Evolutionary conservation across 2,888 invertebrate species (phyloP).

Genomic region (Elaeidobius kamerunicus): DNA sequence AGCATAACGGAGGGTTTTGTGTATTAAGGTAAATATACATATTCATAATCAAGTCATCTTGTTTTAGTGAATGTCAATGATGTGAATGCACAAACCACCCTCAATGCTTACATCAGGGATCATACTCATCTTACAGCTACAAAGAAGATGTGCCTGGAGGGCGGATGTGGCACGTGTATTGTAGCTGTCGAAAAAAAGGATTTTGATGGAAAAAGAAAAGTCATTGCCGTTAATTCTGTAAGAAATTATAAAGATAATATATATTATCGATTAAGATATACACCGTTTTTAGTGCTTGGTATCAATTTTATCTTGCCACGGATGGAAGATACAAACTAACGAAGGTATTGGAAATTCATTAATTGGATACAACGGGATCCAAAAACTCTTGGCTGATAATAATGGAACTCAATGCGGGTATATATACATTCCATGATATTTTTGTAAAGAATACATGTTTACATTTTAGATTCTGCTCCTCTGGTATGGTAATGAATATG

Average conservation of each 20-base stretch:
- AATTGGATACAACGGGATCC: conserved; percentile 51
- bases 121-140: conserved; percentile 63
- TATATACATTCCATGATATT: neutral
- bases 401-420: conserved; percentile 65
- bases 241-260: too few relatives aligned
- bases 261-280: too few relatives aligned
- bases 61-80: conserved; percentile 47
- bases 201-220: conserved; percentile 51
- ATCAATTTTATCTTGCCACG: conserved; percentile 50
- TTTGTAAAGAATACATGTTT: neutral
- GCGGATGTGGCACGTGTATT: conserved; percentile 69
- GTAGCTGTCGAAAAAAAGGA: conserved; percentile 53
- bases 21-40: too few relatives aligned
- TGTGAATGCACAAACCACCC: conserved; percentile 38
- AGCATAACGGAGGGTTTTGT: too few relatives aligned
- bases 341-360: conserved; percentile 65
- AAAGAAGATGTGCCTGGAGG: conserved; percentile 70
- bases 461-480: conserved; percentile 55
- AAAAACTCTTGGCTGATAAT: conserved; percentile 15
- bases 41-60: too few relatives aligned
- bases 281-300: conserved; percentile 22
- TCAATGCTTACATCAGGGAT: conserved; percentile 60
- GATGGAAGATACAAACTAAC: conserved; percentile 68
- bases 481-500: conserved; percentile 77
- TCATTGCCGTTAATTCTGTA: conserved; percentile 65